Conservation (phyloP, 2,113 vertebrate species). For the Platycercus adscitus region DNA sequence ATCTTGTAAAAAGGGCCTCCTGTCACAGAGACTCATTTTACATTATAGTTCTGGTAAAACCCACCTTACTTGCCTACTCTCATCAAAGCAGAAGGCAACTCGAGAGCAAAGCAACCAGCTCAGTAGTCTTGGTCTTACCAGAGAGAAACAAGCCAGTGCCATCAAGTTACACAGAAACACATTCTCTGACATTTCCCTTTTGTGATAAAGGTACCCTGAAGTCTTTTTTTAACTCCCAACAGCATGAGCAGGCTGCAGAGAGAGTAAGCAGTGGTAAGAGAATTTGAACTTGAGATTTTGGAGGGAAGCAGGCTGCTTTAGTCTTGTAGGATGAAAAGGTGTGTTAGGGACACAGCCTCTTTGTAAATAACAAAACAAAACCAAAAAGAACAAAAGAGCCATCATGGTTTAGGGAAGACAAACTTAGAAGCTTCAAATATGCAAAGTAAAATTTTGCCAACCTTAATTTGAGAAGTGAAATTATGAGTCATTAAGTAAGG, state of each 20-base stretch:
- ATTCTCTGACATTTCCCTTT: background rate
- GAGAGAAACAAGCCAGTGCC: background rate
- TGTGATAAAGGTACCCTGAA: background rate
- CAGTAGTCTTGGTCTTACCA: background rate
- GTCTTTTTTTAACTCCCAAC: no score
- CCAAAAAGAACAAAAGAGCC: background rate
- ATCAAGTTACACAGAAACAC: background rate
- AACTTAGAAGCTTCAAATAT: background rate
- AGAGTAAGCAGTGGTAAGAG: background rate
- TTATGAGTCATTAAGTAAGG: background rate
- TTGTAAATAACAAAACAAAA: background rate
- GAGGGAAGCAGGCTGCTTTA: background rate
- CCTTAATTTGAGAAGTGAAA: slow-evolving; percentile 12
- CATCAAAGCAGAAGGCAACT: background rate
- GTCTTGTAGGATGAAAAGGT: background rate
- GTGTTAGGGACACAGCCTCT: background rate
- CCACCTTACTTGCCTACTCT: background rate
- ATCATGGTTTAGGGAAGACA: background rate
- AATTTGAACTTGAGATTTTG: background rate
- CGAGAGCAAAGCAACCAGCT: background rate
- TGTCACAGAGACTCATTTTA: background rate
- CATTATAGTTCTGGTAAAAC: background rate
- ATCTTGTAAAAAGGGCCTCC: background rate
- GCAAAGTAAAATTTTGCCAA: background rate
- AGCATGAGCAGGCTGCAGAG: background rate